These are phyloP conservation scores for Mionectes macconnelli DNA, from an alignment of 2,113 vertebrate species.

Conservation along the genomic window DNA sequence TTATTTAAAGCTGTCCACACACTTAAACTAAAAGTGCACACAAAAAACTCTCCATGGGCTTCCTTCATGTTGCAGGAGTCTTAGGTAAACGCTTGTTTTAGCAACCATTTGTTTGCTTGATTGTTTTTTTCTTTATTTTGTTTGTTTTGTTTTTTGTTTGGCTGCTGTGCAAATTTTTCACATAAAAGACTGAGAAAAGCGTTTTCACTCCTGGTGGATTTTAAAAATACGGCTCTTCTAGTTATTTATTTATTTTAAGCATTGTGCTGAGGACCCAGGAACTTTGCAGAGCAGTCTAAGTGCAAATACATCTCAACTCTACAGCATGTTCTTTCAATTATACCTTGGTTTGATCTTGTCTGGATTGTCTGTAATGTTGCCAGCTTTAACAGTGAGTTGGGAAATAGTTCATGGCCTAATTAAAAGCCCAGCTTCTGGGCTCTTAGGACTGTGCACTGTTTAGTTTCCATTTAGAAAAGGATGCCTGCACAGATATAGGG, in stretches of 20 bases:
- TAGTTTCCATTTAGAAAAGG: background rate
- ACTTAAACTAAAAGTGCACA: background rate
- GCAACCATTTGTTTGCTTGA: background rate
- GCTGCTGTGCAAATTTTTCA: constrained; percentile 14
- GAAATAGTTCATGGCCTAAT: constrained; percentile 12
- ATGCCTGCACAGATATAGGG: background rate
- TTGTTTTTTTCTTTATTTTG: background rate
- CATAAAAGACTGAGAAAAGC: constrained; percentile 14
- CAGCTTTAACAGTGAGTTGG: background rate
- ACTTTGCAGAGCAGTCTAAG: background rate
- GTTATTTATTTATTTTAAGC: constrained; percentile 2
- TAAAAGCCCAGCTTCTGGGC: background rate
- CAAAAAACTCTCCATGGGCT: background rate
- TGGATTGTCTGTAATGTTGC: background rate
- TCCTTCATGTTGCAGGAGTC: constrained; percentile 10
- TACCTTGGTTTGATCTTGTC: background rate
- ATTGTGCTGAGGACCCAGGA: background rate
- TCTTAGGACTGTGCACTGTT: background rate
- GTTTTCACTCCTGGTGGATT: constrained; percentile 22
- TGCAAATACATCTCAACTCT: background rate
- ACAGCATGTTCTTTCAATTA: background rate
- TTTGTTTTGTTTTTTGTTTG: background rate
- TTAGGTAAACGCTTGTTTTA: constrained; percentile 11
- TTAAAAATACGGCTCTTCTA: background rate
- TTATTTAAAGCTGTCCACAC: constrained; percentile 27